Evolutionary conservation across 2,113 vertebrate species (phyloP).

Genomic region (Oncorhynchus gorbuscha): DNA sequence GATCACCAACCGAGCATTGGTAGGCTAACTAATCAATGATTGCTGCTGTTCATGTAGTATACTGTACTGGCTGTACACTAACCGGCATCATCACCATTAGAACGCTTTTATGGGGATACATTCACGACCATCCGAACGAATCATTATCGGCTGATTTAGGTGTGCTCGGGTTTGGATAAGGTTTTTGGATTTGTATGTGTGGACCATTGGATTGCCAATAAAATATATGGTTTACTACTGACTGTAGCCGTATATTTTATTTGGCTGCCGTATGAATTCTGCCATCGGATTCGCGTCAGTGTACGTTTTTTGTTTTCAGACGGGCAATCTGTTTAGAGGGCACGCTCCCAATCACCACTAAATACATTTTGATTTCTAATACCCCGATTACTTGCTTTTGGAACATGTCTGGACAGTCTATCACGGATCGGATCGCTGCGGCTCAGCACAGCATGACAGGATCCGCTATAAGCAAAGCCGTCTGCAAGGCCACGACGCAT

Average conservation of each 20-base stretch:
- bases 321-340: conserved; percentile 58
- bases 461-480: conserved; percentile 83
- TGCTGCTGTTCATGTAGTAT: background rate
- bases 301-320: conserved; percentile 47
- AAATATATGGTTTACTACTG: conserved; percentile 5
- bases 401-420: conserved; percentile 86
- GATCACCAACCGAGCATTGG: background rate
- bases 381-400: conserved; percentile 48
- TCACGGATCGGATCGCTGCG: conserved; percentile 86
- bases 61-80: background rate
- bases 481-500: conserved; percentile 89
- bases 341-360: conserved; percentile 55
- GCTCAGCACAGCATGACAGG: conserved; percentile 88
- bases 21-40: background rate
- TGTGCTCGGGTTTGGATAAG: background rate
- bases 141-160: conserved; percentile 16
- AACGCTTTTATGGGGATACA: conserved; percentile 46
- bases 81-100: conserved; percentile 4
- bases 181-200: no score
- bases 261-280: conserved; percentile 69
- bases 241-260: conserved; percentile 47
- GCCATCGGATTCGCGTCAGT: conserved; percentile 59
- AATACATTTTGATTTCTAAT: conserved; percentile 66
- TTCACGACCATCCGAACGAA: conserved; percentile 7
- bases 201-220: no score